Evolutionary conservation across 1,140 invertebrate species (phyloP).

Genomic region (Orussus abietinus): DNA sequence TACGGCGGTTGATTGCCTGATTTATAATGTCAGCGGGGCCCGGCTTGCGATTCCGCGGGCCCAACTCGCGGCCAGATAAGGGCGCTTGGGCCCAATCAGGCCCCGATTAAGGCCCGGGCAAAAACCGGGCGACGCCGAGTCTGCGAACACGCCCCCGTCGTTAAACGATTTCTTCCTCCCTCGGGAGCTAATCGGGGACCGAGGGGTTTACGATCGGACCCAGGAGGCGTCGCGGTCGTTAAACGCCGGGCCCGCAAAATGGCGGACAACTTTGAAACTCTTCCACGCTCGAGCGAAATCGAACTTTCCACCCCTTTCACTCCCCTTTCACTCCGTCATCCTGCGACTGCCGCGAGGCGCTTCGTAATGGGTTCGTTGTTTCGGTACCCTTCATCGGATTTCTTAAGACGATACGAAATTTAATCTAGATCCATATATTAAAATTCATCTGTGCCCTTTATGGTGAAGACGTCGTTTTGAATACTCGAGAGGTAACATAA

Average conservation of each 20-base stretch:
- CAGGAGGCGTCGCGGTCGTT: constrained; percentile 25
- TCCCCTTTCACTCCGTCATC: constrained; percentile 16
- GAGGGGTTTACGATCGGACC: constrained; percentile 26
- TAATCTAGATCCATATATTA: not conserved
- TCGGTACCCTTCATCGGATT: constrained; percentile 1
- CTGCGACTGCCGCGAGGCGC: no score
- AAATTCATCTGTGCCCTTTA: no score
- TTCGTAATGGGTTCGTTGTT: not conserved
- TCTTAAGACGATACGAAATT: not conserved
- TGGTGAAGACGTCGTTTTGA: no score
- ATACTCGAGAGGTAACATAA: no score
- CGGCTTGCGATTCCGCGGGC: not conserved
- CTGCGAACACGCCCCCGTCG: constrained; percentile 28
- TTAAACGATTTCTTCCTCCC: constrained; percentile 17
- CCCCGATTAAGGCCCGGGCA: constrained; percentile 9
- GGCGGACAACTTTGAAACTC: constrained; percentile 10
- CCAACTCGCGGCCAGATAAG: not conserved
- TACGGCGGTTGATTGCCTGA: constrained; percentile 32
- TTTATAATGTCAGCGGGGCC: constrained; percentile 20
- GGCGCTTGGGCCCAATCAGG: not conserved
- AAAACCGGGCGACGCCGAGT: constrained; percentile 24
- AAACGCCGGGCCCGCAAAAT: constrained; percentile 9
- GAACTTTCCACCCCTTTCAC: no score
- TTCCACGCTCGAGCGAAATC: not conserved
- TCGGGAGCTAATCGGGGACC: constrained; percentile 26